Percentiles rank a stretch among this genome's conserved stretches.
Evolutionary conservation across 2,888 invertebrate genomes (phyloP).

Genomic region (Melanostoma scalare): DNA sequence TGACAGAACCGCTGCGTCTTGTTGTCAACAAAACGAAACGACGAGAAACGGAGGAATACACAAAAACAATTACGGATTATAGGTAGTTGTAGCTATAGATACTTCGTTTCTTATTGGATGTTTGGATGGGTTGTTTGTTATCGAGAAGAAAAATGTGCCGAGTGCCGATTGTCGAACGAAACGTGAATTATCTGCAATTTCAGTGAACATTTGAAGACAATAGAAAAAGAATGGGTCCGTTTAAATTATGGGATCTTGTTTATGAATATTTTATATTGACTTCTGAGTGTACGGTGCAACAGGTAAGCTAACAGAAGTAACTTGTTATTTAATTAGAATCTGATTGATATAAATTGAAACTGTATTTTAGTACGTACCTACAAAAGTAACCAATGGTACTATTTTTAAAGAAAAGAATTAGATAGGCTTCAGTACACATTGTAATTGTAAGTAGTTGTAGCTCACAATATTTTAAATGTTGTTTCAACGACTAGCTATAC

Average conservation of each 20-base stretch:
- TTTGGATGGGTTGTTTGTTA: background rate
- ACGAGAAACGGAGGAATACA: constrained; percentile 32
- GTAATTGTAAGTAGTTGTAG: no score
- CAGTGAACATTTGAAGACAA: constrained; percentile 6
- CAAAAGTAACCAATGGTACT: no score
- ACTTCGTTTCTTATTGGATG: constrained; percentile 7
- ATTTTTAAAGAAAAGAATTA: no score
- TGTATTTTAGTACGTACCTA: background rate
- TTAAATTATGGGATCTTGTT: constrained; percentile 3
- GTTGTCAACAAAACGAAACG: constrained; percentile 61
- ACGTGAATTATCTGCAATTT: background rate
- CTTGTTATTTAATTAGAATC: background rate
- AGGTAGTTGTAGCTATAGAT: background rate
- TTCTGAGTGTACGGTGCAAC: background rate
- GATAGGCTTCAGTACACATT: no score
- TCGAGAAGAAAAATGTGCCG: background rate
- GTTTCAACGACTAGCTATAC: no score
- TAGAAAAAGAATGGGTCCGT: constrained; percentile 2
- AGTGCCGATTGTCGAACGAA: background rate
- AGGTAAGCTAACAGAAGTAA: background rate
- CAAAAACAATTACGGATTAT: constrained; percentile 50
- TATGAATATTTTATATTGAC: constrained; percentile 7
- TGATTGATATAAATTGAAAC: background rate
- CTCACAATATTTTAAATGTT: no score
- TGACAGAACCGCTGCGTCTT: constrained; percentile 49